These are phyloP conservation scores for Aurelia sp. DNA, from an alignment of 30 jellyfish, hydroid and myxozoan species.

Conservation along the genomic window DNA sequence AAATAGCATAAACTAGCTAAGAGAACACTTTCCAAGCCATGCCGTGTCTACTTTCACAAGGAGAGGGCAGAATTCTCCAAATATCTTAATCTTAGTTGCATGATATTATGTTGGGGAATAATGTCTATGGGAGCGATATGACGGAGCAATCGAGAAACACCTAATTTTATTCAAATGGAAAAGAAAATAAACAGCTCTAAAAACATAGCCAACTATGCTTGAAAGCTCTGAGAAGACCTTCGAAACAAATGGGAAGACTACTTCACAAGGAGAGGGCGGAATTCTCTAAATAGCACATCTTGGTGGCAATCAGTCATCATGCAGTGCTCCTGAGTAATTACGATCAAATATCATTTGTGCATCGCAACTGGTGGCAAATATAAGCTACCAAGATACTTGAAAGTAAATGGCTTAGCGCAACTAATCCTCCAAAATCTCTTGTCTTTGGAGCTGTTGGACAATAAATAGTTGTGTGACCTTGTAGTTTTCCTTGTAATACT, in stretches of 20 bases:
- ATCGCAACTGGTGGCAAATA: conserved; percentile 17
- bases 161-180: too few species aligned
- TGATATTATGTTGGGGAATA: background rate
- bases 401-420: conserved; percentile 10
- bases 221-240: too few species aligned
- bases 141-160: too few species aligned
- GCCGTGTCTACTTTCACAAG: too few species aligned
- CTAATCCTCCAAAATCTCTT: background rate
- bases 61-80: background rate
- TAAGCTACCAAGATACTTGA: background rate
- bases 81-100: background rate
- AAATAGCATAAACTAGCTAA: too few species aligned
- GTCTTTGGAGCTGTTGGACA: background rate
- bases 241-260: background rate
- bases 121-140: too few species aligned
- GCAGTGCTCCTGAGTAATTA: background rate
- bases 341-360: background rate
- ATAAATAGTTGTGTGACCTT: too few species aligned
- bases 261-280: background rate
- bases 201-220: too few species aligned
- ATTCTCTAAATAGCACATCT: conserved; percentile 13
- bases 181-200: too few species aligned
- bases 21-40: too few species aligned
- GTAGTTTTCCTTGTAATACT: too few species aligned
- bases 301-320: background rate